Evolutionary conservation across 2,113 vertebrate genomes (phyloP).

Genomic region (Hoplias malabaricus): DNA sequence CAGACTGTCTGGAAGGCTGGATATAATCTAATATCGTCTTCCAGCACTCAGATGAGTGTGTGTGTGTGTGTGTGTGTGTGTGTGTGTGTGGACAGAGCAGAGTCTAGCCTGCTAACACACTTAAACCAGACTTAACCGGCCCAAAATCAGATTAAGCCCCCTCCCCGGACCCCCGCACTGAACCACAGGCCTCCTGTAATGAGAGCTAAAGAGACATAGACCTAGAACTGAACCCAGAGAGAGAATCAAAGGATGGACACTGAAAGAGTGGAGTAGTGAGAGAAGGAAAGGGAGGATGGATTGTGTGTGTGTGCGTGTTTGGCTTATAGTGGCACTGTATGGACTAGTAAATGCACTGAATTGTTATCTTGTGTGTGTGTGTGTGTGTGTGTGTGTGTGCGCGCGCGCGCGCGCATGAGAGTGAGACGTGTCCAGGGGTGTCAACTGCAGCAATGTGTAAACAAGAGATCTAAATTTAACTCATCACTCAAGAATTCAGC

Average conservation of each 20-base stretch:
- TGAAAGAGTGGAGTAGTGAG: conserved; percentile 28
- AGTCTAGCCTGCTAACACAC: conserved; percentile 46
- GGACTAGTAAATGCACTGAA: background rate
- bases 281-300: conserved; percentile 38
- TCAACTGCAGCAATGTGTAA: conserved; percentile 44
- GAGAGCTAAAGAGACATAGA: conserved; percentile 39
- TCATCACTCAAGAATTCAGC: conserved; percentile 36
- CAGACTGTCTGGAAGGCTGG: conserved; percentile 8
- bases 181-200: conserved; percentile 32
- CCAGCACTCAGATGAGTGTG: conserved; percentile 22
- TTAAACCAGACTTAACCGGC: conserved; percentile 37
- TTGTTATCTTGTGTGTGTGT: conserved; percentile 37
- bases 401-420: conserved; percentile 7
- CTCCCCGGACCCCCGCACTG: conserved; percentile 1
- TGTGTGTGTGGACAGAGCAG: conserved; percentile 37
- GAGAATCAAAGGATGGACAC: background rate
- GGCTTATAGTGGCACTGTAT: conserved; percentile 32
- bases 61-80: conserved; percentile 43
- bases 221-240: conserved; percentile 41
- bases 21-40: conserved; percentile 27
- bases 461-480: conserved; percentile 51
- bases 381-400: conserved; percentile 37
- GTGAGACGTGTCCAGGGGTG: conserved; percentile 17
- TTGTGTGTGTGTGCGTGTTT: background rate
- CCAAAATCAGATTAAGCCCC: conserved; percentile 48